Conservation (phyloP, 2,797 vertebrate genomes). For the Margarornis squamiger region DNA sequence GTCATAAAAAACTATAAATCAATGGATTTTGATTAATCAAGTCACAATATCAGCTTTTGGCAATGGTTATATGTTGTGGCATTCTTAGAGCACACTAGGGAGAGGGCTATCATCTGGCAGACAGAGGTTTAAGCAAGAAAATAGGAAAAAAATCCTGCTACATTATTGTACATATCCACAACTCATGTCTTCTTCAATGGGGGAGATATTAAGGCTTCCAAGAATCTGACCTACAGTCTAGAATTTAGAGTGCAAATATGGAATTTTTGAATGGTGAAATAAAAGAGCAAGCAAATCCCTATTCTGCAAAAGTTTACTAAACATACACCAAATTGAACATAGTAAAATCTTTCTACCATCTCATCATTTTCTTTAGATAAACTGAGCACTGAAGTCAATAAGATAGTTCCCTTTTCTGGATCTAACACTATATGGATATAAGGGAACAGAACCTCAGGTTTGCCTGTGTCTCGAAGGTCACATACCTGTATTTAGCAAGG, state of each 20-base stretch:
- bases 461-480: neutral
- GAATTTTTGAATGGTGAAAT: neutral
- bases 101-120: neutral
- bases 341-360: neutral
- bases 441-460: neutral
- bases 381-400: neutral
- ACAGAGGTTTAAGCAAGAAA: neutral
- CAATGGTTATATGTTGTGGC: neutral
- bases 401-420: neutral
- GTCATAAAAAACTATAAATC: constrained; percentile 38
- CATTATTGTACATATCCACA: neutral
- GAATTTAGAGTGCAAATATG: neutral
- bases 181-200: neutral
- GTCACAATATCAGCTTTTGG: neutral
- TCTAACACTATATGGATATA: neutral
- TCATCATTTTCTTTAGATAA: neutral
- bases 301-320: neutral
- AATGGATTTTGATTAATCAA: neutral
- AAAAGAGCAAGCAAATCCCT: neutral
- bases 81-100: neutral
- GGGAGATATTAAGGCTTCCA: neutral
- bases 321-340: neutral
- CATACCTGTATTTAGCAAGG: neutral
- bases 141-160: neutral
- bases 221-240: neutral